Conservation (phyloP, 2,797 vertebrate genomes). For the Clarias laeviceps region DNA sequence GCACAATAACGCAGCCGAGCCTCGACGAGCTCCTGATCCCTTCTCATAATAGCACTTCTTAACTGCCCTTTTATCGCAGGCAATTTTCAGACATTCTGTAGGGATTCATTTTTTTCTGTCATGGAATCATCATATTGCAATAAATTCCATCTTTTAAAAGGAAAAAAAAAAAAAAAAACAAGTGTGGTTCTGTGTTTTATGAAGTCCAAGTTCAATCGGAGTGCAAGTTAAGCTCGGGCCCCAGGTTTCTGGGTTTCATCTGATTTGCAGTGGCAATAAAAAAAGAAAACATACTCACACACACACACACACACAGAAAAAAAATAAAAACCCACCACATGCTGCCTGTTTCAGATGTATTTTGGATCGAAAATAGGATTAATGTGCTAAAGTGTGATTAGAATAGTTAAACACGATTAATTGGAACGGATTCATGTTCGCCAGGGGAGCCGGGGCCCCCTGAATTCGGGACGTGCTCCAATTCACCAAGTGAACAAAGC, state of each 20-base stretch:
- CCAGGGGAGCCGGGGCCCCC: conserved; percentile 76
- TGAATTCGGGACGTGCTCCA: conserved; percentile 87
- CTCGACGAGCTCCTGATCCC: conserved; percentile 58
- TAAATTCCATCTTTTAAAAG: conserved; percentile 89
- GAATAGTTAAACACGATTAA: conserved; percentile 99
- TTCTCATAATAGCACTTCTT: conserved; percentile 80
- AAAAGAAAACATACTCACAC: conserved; percentile 65
- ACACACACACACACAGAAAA: no score
- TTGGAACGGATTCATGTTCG: conserved; percentile 89
- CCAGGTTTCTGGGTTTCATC: conserved; percentile 91
- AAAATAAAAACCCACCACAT: conserved; percentile 80
- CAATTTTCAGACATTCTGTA: conserved; percentile 86
- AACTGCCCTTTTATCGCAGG: conserved; percentile 80
- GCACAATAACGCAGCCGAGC: conserved; percentile 62
- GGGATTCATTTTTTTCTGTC: conserved; percentile 85
- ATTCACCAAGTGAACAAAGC: conserved; percentile 90
- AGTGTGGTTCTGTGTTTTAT: conserved; percentile 77
- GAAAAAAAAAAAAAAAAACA: conserved; percentile 58
- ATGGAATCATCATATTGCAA: conserved; percentile 88
- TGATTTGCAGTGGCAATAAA: conserved; percentile 94
- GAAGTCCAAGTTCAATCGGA: conserved; percentile 95
- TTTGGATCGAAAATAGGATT: conserved; percentile 99
- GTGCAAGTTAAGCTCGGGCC: conserved; percentile 87
- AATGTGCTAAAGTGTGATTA: conserved; percentile 99
- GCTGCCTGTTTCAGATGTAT: conserved; percentile 89